Evolutionary conservation across 2,113 vertebrate genomes (phyloP).

Genomic region (Corythoichthys intestinalis): DNA sequence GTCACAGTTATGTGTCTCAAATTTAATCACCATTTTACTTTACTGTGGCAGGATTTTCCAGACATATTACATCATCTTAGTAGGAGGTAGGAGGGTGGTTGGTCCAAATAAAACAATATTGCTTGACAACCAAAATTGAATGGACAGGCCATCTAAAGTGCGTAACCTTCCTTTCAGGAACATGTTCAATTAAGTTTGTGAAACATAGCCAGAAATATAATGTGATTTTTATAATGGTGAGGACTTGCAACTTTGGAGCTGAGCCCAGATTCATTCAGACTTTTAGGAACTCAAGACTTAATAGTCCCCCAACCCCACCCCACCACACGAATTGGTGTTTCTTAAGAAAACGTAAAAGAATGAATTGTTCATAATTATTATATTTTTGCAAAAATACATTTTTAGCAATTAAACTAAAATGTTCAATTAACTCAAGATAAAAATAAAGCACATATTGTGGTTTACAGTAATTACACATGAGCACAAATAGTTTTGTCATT

Average conservation of each 20-base stretch:
- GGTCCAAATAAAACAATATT: slow-evolving; percentile 4
- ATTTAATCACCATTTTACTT: neutral
- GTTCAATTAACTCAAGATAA: too few species aligned
- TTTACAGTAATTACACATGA: neutral
- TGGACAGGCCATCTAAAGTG: slow-evolving; percentile 19
- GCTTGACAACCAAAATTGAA: slow-evolving; percentile 12
- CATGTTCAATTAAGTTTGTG: slow-evolving; percentile 37
- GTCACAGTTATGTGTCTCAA: slow-evolving; percentile 4
- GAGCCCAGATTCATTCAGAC: slow-evolving; percentile 28
- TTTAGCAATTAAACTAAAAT: neutral
- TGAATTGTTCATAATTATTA: neutral
- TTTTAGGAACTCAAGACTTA: neutral
- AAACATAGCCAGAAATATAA: slow-evolving; percentile 33
- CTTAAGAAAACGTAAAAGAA: neutral
- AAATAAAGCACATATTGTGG: too few species aligned
- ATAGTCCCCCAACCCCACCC: too few species aligned
- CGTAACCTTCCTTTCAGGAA: slow-evolving; percentile 35
- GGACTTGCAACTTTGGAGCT: slow-evolving; percentile 20
- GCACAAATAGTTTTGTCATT: neutral
- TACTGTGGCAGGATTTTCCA: slow-evolving; percentile 2
- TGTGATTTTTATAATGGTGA: slow-evolving; percentile 17
- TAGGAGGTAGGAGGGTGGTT: neutral
- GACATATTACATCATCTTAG: slow-evolving; percentile 2
- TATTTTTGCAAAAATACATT: neutral
- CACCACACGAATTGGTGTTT: neutral